These are phyloP conservation scores for Poeciliopsis gracilis DNA, from an alignment of 2,797 vertebrate species.

Conservation along the genomic window DNA sequence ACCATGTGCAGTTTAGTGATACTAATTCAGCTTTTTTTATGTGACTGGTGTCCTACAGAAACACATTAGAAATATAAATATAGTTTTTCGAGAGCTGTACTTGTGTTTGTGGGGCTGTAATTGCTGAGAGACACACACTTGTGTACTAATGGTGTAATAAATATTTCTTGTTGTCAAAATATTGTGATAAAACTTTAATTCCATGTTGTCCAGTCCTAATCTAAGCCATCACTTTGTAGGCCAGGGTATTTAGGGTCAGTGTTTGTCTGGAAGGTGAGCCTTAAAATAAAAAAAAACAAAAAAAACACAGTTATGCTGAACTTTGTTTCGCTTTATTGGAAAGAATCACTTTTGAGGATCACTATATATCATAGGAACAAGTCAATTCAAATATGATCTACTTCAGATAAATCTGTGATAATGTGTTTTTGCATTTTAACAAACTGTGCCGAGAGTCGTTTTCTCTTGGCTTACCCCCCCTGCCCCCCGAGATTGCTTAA, in stretches of 20 bases:
- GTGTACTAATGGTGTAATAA: too few species aligned
- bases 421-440: background rate
- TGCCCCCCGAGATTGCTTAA: background rate
- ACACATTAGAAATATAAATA: too few species aligned
- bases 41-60: too few species aligned
- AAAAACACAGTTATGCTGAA: background rate
- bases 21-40: too few species aligned
- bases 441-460: background rate
- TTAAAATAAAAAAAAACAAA: background rate
- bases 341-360: background rate
- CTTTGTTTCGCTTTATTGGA: background rate
- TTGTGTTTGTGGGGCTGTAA: too few species aligned
- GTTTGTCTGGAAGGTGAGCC: background rate
- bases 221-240: background rate
- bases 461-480: background rate
- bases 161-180: too few species aligned
- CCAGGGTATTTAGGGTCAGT: background rate
- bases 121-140: too few species aligned
- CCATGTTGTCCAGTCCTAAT: background rate
- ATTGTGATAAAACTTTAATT: too few species aligned
- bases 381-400: background rate
- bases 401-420: background rate
- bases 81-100: too few species aligned
- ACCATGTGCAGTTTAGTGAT: too few species aligned
- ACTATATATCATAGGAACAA: background rate